Conservation (phyloP, 2,797 vertebrate genomes). For the Odontamblyopus lacepedii region DNA sequence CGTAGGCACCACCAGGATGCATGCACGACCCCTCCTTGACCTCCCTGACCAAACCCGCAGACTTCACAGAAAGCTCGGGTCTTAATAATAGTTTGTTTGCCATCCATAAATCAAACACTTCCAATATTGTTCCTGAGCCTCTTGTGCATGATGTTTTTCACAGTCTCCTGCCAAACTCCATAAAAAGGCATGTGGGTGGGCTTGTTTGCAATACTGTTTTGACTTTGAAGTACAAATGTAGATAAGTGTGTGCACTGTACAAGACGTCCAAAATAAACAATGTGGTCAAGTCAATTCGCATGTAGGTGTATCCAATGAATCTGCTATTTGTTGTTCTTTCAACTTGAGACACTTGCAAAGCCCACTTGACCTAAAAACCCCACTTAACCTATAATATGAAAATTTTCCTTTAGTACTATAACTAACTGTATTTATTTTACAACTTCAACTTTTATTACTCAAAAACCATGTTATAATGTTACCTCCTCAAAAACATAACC, state of each 20-base stretch:
- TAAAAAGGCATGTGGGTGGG: conserved; percentile 72
- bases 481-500: no score
- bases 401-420: no score
- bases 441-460: no score
- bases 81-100: conserved; percentile 1
- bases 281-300: not conserved
- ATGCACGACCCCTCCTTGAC: conserved; percentile 29
- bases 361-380: no score
- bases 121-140: conserved; percentile 33
- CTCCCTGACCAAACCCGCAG: conserved; percentile 27
- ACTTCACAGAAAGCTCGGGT: not conserved
- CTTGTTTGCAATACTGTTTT: not conserved
- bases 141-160: conserved; percentile 35
- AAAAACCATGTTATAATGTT: no score
- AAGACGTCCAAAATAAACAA: not conserved
- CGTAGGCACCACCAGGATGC: conserved; percentile 23
- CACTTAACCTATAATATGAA: not conserved
- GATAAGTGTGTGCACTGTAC: not conserved
- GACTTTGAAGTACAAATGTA: not conserved
- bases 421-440: no score
- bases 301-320: not conserved
- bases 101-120: conserved; percentile 1
- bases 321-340: not conserved
- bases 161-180: conserved; percentile 50
- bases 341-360: not conserved